Conservation (phyloP, 2,797 vertebrate genomes). For the Eulemur rubriventer region DNA sequence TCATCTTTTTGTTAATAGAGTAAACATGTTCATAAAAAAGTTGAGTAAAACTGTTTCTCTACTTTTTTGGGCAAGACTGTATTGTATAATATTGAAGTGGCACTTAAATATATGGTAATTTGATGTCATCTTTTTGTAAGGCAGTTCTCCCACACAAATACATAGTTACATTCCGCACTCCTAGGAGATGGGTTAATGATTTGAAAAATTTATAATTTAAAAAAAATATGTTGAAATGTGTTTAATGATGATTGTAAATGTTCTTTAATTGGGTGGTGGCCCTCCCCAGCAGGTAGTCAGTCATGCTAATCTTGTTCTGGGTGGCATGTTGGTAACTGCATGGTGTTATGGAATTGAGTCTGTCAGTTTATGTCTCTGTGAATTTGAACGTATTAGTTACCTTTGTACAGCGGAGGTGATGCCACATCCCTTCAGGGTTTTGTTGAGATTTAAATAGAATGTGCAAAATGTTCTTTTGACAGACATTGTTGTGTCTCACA, state of each 20-base stretch:
- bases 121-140: neutral
- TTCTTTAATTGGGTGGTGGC: neutral
- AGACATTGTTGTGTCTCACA: neutral
- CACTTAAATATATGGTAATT: neutral
- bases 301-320: neutral
- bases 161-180: neutral
- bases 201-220: neutral
- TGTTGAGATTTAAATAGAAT: slow-evolving; percentile 14
- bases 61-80: neutral
- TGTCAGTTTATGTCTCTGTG: neutral
- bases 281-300: neutral
- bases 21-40: neutral
- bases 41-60: neutral
- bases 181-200: neutral
- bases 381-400: neutral
- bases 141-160: neutral
- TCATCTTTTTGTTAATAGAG: neutral
- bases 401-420: neutral
- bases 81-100: neutral
- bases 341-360: neutral
- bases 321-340: neutral
- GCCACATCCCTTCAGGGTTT: neutral
- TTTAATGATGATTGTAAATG: neutral
- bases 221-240: neutral
- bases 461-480: neutral